Percentiles rank a stretch among this genome's conserved stretches.
Conservation (phyloP, 2,113 vertebrate genomes). For the Nymphicus hollandicus region DNA sequence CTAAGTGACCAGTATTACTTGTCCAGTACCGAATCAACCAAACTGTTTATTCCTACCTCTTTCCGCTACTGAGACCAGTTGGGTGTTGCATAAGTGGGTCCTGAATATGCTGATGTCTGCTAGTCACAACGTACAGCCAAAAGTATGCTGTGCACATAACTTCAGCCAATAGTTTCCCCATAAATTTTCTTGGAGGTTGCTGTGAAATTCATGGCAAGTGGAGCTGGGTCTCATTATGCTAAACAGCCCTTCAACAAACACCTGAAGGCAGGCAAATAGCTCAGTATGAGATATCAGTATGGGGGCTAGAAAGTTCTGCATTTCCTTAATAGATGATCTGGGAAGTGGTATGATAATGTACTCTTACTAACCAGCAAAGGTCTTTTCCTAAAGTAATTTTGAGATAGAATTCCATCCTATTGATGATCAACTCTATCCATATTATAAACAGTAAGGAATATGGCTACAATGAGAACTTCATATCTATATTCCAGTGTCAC, state of each 20-base stretch:
- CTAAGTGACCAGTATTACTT: constrained; percentile 5
- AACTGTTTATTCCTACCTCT: background rate
- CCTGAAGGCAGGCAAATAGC: constrained; percentile 21
- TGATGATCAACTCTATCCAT: background rate
- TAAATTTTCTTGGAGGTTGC: background rate
- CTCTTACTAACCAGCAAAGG: background rate
- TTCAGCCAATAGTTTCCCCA: background rate
- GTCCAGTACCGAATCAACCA: background rate
- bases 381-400: background rate
- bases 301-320: background rate
- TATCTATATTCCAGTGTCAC: background rate
- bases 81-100: background rate
- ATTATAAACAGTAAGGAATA: background rate
- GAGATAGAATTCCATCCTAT: background rate
- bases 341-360: background rate
- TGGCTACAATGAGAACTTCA: background rate
- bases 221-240: background rate
- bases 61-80: background rate
- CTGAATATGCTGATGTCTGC: background rate
- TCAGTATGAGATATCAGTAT: background rate
- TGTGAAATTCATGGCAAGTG: background rate
- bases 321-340: background rate
- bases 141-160: background rate
- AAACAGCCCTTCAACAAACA: background rate
- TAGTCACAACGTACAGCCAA: background rate